Percentiles rank a stretch among this genome's conserved stretches.
Conservation (phyloP, 2,113 vertebrate genomes). For the Stegastes partitus region DNA sequence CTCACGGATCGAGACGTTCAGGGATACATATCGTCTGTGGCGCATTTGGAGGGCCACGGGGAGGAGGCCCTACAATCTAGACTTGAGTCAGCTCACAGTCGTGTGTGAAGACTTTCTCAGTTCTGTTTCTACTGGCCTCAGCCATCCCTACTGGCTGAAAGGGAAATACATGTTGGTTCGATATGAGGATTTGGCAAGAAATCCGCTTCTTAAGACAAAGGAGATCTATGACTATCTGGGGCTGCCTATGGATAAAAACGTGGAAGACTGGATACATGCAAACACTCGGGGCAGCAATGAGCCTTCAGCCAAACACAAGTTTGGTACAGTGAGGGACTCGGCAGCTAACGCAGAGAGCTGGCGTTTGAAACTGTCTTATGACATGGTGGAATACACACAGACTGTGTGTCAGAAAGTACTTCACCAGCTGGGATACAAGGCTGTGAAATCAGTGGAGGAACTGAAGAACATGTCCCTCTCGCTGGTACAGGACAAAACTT, state of each 20-base stretch:
- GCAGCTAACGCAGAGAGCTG: constrained; percentile 95
- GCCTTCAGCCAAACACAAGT: constrained; percentile 94
- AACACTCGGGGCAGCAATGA: constrained; percentile 93
- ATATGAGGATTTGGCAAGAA: constrained; percentile 95
- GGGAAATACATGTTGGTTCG: constrained; percentile 97
- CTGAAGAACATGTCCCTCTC: constrained; percentile 94
- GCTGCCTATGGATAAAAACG: constrained; percentile 91
- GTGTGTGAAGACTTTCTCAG: constrained; percentile 96
- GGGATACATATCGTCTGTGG: constrained; percentile 96
- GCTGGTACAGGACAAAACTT: constrained; percentile 93
- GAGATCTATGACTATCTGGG: constrained; percentile 96
- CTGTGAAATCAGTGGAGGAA: constrained; percentile 90
- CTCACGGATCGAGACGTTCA: constrained; percentile 95
- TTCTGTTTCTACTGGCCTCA: constrained; percentile 93
- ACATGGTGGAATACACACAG: constrained; percentile 96
- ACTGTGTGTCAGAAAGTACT: constrained; percentile 92
- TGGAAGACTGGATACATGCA: constrained; percentile 95
- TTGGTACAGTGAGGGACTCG: constrained; percentile 94
- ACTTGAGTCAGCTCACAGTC: constrained; percentile 91
- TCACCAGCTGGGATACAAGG: constrained; percentile 92
- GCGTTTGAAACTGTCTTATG: constrained; percentile 94
- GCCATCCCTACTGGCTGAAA: constrained; percentile 92
- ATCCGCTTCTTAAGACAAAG: constrained; percentile 93
- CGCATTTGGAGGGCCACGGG: constrained; percentile 96
- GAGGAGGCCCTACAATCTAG: constrained; percentile 93